A percentile compares a stretch with the other conserved stretches of the same genome.
phyloP scores from a whole-genome alignment of 2,888 invertebrate genomes.

The Luperina nickerlii region DNA sequence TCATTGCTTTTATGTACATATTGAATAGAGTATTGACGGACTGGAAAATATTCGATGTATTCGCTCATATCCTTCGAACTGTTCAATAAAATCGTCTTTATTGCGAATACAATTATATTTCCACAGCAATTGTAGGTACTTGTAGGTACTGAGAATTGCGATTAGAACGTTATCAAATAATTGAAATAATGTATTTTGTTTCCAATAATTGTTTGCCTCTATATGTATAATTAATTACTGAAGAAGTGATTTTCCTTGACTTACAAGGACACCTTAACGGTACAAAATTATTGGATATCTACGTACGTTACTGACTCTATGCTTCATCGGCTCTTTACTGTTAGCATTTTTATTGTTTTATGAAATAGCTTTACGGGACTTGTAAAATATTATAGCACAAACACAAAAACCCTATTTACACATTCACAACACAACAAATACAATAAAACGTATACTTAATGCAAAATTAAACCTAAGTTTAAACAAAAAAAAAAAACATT shows the following conservation, averaged over 20 bases:
- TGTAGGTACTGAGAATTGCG: background rate
- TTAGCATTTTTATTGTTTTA: background rate
- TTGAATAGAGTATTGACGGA: constrained; percentile 35
- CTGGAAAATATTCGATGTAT: constrained; percentile 33
- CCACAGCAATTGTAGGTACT: background rate
- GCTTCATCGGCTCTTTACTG: background rate
- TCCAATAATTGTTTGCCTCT: background rate
- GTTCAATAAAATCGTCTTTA: constrained; percentile 15
- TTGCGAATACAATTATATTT: background rate
- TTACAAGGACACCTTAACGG: background rate
- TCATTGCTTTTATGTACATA: constrained; percentile 55
- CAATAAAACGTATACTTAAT: no score
- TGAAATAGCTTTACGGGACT: background rate
- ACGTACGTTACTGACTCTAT: background rate
- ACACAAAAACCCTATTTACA: no score
- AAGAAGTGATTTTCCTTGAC: background rate
- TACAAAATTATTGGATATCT: background rate
- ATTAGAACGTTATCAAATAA: constrained; percentile 35
- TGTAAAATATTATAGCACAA: no score
- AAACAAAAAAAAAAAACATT: no score
- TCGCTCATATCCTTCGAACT: constrained; percentile 23
- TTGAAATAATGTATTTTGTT: constrained; percentile 24
- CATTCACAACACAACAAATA: no score
- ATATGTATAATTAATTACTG: no score
- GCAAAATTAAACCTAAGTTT: no score